Evolutionary conservation across 2,888 invertebrate genomes (phyloP).

Genomic region (Melinaea marsaeus): DNA sequence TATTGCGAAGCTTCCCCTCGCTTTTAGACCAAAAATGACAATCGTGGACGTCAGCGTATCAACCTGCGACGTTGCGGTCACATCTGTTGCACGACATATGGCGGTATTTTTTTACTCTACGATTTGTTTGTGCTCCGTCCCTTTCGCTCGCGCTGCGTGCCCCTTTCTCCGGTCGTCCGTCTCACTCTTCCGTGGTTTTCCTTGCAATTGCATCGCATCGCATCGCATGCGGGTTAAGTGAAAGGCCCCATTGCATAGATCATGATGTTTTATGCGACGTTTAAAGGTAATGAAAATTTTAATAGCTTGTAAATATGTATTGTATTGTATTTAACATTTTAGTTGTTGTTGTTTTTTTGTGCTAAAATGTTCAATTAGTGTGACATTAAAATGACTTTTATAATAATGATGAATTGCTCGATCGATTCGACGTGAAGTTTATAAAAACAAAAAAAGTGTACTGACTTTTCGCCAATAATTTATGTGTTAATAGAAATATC

Average conservation of each 20-base stretch:
- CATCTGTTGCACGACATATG: conserved; percentile 73
- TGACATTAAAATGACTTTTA: too few relatives aligned
- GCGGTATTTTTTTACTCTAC: conserved; percentile 58
- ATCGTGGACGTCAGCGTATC: conserved; percentile 22
- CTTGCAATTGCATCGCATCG: conserved; percentile 69
- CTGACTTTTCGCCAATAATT: too few relatives aligned
- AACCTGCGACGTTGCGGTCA: conserved; percentile 48
- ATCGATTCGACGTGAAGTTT: too few relatives aligned
- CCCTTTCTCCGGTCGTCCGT: conserved; percentile 27
- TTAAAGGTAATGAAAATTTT: conserved; percentile 17
- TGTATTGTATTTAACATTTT: too few relatives aligned
- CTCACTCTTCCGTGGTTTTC: conserved; percentile 55
- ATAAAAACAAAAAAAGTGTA: too few relatives aligned
- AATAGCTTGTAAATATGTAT: conserved; percentile 2
- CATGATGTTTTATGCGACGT: conserved; percentile 32
- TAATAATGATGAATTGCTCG: too few relatives aligned
- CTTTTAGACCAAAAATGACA: too few relatives aligned
- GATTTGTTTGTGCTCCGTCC: conserved; percentile 68
- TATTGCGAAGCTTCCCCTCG: too few relatives aligned
- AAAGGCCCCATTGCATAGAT: conserved; percentile 63
- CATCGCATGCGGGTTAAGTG: conserved; percentile 73
- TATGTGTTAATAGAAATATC: too few relatives aligned
- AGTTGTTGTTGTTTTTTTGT: too few relatives aligned
- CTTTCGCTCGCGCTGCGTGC: conserved; percentile 36
- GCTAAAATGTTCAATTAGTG: too few relatives aligned